A percentile compares a stretch with the other conserved stretches of the same genome.
Evolutionary conservation across 2,797 vertebrate species (phyloP).

Genomic region (Allobates femoralis): DNA sequence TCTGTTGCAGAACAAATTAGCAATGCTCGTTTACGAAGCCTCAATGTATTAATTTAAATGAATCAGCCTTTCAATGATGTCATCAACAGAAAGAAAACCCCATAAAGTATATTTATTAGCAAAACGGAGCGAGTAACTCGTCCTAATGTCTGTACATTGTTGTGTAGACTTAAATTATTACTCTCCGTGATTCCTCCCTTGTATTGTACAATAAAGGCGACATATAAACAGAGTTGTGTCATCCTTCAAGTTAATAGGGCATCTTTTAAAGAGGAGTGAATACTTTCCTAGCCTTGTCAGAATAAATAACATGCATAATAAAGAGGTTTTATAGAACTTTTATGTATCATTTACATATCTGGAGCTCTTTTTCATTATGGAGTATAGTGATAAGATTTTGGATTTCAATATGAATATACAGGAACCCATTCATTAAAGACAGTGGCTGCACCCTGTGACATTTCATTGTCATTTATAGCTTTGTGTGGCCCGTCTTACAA

Average conservation of each 20-base stretch:
- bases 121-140: constrained; percentile 28
- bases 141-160: constrained; percentile 65
- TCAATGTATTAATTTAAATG: constrained; percentile 49
- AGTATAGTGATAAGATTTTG: constrained; percentile 2
- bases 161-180: constrained; percentile 58
- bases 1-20: constrained; percentile 17
- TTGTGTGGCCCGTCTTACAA: not conserved
- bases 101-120: constrained; percentile 61
- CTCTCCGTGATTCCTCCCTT: constrained; percentile 65
- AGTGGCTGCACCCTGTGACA: not conserved
- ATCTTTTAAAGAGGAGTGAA: constrained; percentile 61
- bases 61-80: constrained; percentile 47
- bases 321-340: constrained; percentile 53
- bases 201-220: constrained; percentile 63
- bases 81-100: constrained; percentile 48
- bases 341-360: constrained; percentile 38
- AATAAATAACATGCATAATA: constrained; percentile 68
- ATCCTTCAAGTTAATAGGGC: constrained; percentile 70
- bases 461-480: not conserved
- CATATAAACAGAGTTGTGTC: constrained; percentile 67
- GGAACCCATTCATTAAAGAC: not conserved
- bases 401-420: constrained; percentile 38
- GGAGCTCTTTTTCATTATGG: constrained; percentile 8
- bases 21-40: not conserved
- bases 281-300: constrained; percentile 71